Evolutionary conservation across 2,888 invertebrate genomes (phyloP), one percentile per base, ranked within the genome.

Genomic region (Emmelina monodactyla): DNA sequence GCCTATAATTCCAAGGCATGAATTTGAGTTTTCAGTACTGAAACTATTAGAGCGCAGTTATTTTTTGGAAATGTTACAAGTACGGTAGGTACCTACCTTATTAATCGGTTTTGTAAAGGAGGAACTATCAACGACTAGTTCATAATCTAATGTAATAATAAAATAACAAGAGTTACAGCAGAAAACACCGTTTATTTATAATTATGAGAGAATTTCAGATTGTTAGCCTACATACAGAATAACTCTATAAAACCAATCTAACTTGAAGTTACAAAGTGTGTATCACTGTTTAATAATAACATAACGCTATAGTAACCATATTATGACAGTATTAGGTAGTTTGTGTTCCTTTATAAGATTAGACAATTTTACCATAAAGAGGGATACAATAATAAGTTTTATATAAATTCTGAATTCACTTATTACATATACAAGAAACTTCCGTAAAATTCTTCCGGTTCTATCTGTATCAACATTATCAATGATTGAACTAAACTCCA

Each of bases 181-280:
- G 81, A 80, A 81, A 82, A 82, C 81, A 82, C 81, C 78, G 81
- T 82, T 81, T 81, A 82, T 80, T 81, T 75, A 80, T 79, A 78
- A 78, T 80, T 80, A 80, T 79, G 75, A 81, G 80, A 81, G 78
- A 80, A 81, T 75, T 76, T 79, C 80, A 79, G 79, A 81, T 80
- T 72, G 76, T 75, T 78, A 80, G 78, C 76, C 79, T 81, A 81
- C 81, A 53, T 79, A 80, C 75, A 72, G 76, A 80, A 75, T 80
- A 76, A 71, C 72, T n/a, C n/a, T 79, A 76, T 73, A 75, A 75
- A 79, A 78, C 66, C 71, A 78, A 76, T 73, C 78, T 79, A 79
- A 78, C 49, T 72, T 70, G 72, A 76, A 73, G 66, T 66, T 68
- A 70, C 65, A 72, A 58, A 53, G 57, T 66, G 55, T 66, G 35